Percentiles rank a stretch among this genome's conserved stretches.
Conservation (phyloP, 35 echinoderm and acorn worm genomes). For the Acanthaster planci region DNA sequence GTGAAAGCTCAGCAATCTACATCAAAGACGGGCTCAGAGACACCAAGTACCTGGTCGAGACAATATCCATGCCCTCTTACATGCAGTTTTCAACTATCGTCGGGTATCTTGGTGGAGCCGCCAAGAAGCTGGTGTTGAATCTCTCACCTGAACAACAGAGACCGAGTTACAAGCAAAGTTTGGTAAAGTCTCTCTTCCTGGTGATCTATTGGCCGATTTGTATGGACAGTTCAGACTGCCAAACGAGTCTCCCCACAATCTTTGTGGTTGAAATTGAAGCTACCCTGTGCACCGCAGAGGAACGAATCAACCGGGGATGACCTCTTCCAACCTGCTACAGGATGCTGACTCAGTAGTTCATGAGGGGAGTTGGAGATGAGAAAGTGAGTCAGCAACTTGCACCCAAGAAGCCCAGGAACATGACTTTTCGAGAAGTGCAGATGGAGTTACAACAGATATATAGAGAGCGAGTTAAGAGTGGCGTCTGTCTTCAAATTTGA, state of each 20-base stretch:
- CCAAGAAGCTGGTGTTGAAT: conserved; percentile 35
- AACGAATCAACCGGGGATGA: background rate
- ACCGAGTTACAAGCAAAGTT: conserved; percentile 18
- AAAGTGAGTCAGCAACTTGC: too few species aligned
- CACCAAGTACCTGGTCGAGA: conserved; percentile 12
- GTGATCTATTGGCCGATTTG: conserved; percentile 29
- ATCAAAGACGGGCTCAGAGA: conserved; percentile 43
- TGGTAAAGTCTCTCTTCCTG: background rate
- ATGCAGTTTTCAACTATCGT: conserved; percentile 51
- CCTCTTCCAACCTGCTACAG: background rate
- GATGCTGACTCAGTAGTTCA: too few species aligned
- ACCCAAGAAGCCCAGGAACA: too few species aligned
- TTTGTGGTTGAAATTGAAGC: conserved; percentile 1
- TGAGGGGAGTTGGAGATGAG: too few species aligned
- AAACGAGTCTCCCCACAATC: background rate
- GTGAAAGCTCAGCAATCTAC: background rate
- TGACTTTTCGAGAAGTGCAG: too few species aligned
- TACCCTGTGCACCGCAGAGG: background rate
- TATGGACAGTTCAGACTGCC: background rate
- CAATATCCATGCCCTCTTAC: background rate
- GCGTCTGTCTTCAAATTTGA: background rate
- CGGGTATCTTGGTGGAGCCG: conserved; percentile 39
- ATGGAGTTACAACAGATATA: too few species aligned
- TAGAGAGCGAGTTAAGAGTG: too few species aligned
- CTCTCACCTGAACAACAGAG: conserved; percentile 20